Evolutionary conservation across 2,888 invertebrate species (phyloP).

Genomic region (Cryptosula pallasiana): DNA sequence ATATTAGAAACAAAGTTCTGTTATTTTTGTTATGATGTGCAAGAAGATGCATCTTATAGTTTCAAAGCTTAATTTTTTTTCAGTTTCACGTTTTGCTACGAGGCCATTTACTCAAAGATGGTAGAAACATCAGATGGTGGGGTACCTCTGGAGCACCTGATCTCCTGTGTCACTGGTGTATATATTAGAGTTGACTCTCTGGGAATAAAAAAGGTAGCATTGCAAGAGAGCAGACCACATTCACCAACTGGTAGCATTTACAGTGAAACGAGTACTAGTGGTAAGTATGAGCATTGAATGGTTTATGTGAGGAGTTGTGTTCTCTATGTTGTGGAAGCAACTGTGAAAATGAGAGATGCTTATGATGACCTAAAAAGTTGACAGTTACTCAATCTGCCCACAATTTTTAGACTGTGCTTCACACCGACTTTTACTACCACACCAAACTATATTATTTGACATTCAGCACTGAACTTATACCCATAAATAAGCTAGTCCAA

Average conservation of each 20-base stretch:
- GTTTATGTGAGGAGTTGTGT: neutral
- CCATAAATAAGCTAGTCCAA: too few species aligned
- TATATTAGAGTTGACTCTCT: constrained; percentile 56
- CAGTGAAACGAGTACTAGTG: constrained; percentile 14
- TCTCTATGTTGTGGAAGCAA: neutral
- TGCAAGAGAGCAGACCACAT: constrained; percentile 48
- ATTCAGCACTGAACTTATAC: too few species aligned
- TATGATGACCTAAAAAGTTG: too few species aligned
- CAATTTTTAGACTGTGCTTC: too few species aligned
- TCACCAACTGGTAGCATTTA: constrained; percentile 32
- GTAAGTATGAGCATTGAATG: neutral
- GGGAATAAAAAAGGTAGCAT: constrained; percentile 60
- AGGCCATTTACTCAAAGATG: constrained; percentile 66
- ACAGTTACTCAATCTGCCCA: too few species aligned
- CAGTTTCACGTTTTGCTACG: constrained; percentile 77
- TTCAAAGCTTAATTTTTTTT: too few species aligned
- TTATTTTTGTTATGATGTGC: too few species aligned
- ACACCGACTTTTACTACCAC: too few species aligned
- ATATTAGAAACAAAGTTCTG: too few species aligned
- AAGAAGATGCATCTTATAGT: too few species aligned
- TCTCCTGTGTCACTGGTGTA: constrained; percentile 75
- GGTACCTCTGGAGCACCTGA: constrained; percentile 75
- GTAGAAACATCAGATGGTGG: constrained; percentile 62
- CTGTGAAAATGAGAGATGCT: too few species aligned
- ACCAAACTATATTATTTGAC: too few species aligned